Evolutionary conservation across 2,888 invertebrate species (phyloP).

Genomic region (Lomographa bimaculata): DNA sequence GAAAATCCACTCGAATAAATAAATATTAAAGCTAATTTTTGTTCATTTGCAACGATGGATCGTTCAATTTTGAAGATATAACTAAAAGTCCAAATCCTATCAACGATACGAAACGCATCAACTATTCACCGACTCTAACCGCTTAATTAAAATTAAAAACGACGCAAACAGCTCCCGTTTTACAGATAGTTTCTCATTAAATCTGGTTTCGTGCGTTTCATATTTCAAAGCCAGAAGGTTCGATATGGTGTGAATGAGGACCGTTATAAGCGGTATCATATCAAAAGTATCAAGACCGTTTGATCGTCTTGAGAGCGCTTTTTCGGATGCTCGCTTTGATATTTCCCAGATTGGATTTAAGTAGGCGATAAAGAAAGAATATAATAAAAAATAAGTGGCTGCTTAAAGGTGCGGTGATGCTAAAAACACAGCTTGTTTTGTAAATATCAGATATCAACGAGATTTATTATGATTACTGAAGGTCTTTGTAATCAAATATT

Average conservation of each 20-base stretch:
- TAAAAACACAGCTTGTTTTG: conserved; percentile 27
- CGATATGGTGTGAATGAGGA: conserved; percentile 45
- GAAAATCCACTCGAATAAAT: too few species aligned
- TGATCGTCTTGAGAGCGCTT: conserved; percentile 50
- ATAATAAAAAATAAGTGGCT: conserved; percentile 24
- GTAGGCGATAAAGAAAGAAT: conserved; percentile 44
- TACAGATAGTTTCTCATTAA: conserved; percentile 58
- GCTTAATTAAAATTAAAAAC: conserved; percentile 55
- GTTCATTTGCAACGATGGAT: too few species aligned
- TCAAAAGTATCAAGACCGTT: conserved; percentile 40
- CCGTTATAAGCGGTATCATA: conserved; percentile 48
- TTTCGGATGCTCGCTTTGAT: conserved; percentile 37
- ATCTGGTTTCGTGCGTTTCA: conserved; percentile 41
- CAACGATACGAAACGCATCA: conserved; percentile 8
- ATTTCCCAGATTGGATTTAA: conserved; percentile 48
- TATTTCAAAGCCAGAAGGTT: conserved; percentile 49
- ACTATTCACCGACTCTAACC: conserved; percentile 33
- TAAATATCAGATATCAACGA: conserved; percentile 25
- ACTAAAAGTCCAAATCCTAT: too few species aligned
- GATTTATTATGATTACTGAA: conserved; percentile 26
- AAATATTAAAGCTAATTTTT: too few species aligned
- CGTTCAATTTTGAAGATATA: too few species aligned
- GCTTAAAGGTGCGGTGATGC: conserved; percentile 21
- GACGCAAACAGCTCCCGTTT: conserved; percentile 39
- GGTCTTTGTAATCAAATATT: too few species aligned